phyloP scores from a whole-genome alignment of 2,797 vertebrate genomes.

The Scolopax bukidnonensis region DNA sequence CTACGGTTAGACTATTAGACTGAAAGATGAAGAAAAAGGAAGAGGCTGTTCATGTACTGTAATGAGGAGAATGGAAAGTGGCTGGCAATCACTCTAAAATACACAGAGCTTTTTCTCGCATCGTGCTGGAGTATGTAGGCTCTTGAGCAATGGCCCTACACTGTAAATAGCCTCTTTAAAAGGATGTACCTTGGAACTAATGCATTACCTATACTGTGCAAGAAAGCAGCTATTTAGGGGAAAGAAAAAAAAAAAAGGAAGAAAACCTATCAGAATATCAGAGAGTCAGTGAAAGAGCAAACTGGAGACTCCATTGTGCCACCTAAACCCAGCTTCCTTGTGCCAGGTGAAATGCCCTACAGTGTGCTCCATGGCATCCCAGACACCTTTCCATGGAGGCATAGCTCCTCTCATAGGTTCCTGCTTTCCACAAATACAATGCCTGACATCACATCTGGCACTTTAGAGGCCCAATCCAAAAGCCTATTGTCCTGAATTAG shows the following conservation, averaged over 20 bases:
- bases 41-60: background rate
- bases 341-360: background rate
- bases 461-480: background rate
- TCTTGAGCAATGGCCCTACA: background rate
- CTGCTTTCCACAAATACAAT: background rate
- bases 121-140: background rate
- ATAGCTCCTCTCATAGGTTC: background rate
- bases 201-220: background rate
- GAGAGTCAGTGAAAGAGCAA: background rate
- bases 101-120: background rate
- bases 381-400: background rate
- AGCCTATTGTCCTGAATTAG: background rate
- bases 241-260: background rate
- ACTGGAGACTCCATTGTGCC: background rate
- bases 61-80: background rate
- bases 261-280: background rate
- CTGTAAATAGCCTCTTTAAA: background rate
- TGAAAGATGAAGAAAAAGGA: slow-evolving; percentile 18
- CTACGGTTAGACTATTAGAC: background rate
- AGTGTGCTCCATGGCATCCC: background rate
- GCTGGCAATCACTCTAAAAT: slow-evolving; percentile 8
- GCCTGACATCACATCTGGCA: background rate
- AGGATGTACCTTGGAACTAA: background rate
- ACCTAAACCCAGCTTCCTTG: background rate
- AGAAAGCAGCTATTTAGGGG: background rate